Conservation (phyloP, 2,113 vertebrate species). For the Beaufortia kweichowensis region DNA sequence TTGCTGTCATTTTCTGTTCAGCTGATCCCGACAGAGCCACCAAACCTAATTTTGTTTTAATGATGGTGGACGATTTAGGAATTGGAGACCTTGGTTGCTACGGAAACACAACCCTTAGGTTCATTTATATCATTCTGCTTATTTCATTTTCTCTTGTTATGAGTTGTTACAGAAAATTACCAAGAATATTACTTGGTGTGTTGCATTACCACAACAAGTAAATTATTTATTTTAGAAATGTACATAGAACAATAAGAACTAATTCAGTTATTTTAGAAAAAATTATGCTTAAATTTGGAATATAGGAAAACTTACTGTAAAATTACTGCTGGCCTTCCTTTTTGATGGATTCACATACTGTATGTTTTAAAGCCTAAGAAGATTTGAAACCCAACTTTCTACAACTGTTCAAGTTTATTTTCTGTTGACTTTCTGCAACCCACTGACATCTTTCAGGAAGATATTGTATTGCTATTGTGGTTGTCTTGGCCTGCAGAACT, state of each 20-base stretch:
- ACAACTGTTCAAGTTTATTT: no score
- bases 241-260: no score
- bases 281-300: no score
- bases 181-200: background rate
- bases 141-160: background rate
- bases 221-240: background rate
- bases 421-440: no score
- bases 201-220: no score
- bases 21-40: background rate
- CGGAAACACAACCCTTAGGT: conserved; percentile 86
- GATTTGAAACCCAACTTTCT: no score
- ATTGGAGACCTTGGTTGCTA: conserved; percentile 90
- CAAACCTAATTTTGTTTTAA: conserved; percentile 78
- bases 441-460: background rate
- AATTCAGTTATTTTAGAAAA: no score
- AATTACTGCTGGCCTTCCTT: no score
- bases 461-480: conserved; percentile 27
- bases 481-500: conserved; percentile 72
- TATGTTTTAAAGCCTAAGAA: no score
- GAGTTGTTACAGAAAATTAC: background rate
- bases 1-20: conserved; percentile 51
- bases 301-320: no score
- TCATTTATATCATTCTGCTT: background rate
- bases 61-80: conserved; percentile 89
- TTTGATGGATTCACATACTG: no score